Evolutionary conservation across 2,888 invertebrate genomes (phyloP).

Genomic region (Epirrhoe tristata): DNA sequence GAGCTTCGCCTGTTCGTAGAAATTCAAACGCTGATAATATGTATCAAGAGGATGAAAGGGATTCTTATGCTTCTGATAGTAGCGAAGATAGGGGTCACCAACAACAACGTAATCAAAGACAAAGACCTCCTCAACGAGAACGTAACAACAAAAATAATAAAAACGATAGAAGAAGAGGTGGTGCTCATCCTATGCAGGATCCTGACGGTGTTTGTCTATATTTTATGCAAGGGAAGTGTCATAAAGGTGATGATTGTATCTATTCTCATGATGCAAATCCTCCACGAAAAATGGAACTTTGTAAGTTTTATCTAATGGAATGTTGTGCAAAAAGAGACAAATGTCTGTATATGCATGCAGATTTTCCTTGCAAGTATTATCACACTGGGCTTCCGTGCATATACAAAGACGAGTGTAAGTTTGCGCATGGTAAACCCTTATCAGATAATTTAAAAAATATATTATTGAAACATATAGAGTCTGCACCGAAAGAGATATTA

Average conservation of each 20-base stretch:
- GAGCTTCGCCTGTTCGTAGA: conserved; percentile 88
- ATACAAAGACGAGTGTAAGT: conserved; percentile 94
- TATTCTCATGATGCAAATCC: conserved; percentile 94
- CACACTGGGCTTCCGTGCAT: conserved; percentile 96
- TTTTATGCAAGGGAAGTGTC: conserved; percentile 95
- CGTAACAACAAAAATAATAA: conserved; percentile 80
- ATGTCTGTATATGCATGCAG: conserved; percentile 98
- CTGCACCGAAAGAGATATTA: conserved; percentile 95
- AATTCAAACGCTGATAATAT: conserved; percentile 56
- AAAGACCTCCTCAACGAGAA: conserved; percentile 70
- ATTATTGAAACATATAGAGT: conserved; percentile 92
- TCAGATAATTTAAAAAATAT: conserved; percentile 90
- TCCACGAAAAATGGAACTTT: conserved; percentile 95
- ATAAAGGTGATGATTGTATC: conserved; percentile 93
- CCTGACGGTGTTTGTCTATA: conserved; percentile 92
- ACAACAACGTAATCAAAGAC: conserved; percentile 75
- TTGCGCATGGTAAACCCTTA: conserved; percentile 95
- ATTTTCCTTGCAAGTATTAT: conserved; percentile 98
- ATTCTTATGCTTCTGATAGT: conserved; percentile 83
- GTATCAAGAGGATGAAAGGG: conserved; percentile 82
- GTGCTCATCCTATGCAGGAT: conserved; percentile 86
- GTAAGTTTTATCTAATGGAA: conserved; percentile 98
- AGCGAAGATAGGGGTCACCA: conserved; percentile 84
- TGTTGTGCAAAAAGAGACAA: conserved; percentile 98
- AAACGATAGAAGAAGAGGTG: conserved; percentile 82